Base-by-base conservation (phyloP, 1,140 invertebrate genomes). In the Proctacanthus coquilletti region DNA sequence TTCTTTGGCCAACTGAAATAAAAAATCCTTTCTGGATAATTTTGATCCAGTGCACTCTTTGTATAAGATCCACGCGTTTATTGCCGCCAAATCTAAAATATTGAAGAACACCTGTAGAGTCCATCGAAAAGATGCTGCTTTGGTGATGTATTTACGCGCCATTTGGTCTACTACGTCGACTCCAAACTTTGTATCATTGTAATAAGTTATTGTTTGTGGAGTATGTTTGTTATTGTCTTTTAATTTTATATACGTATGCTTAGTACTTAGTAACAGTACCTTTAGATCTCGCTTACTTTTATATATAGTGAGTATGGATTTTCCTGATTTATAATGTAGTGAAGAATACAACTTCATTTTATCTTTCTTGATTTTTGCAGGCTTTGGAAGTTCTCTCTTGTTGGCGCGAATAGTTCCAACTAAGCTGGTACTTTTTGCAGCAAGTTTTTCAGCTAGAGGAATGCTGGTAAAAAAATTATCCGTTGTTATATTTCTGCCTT, bases 391-490 rank as follows among this genome's bases (percentile, higher is more conserved):
- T 43, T 44, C 39, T 31, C 31, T 38, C 36, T 29, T 25, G 17
- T 36, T 17, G 21, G 17, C 18, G 13, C 23, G 13, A 11, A 48
- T 40, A 29, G 41, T 48, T 45, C 38, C 42, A 40, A 46, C 40
- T n/a, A 48, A 21, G 1, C 36, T 41, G 20, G 36, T 44, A 29
- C 29, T 44, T 29, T 40, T 45, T n/a, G 36, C 21, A n/a, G 38
- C 13, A 20, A 41, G 13, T 36, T 50, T 40, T 38, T 27, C 34
- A 2, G 49, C 47, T 36, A 54, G 27, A 20, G 38, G 15, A 9
- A 32, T 2, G 21, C 38, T 44, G 6, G 47, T 56, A 32, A 54
- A 51, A 25, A 45, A 51, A 32, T 48, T 56, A 13, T 51, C 47
- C 17, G 39, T 48, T 1, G 45, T 56, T 14, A 56, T 38, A 30